A percentile compares a stretch with the other conserved stretches of the same genome.
These are phyloP conservation scores for Barypeithes pellucidus DNA, from an alignment of 2,888 invertebrate genomes.

Conservation along the genomic window DNA sequence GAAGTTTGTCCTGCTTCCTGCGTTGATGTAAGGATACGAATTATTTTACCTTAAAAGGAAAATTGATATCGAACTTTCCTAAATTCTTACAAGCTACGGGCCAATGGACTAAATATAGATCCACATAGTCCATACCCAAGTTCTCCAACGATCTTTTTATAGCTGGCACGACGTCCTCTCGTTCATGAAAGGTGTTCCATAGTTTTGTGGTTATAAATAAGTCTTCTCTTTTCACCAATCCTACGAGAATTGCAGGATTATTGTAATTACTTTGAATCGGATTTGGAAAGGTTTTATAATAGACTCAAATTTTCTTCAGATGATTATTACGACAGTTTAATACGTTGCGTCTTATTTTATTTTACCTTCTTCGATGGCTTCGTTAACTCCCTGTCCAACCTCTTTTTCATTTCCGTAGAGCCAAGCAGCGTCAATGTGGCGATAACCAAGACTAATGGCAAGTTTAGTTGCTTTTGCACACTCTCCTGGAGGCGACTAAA, in stretches of 20 bases:
- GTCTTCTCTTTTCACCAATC: slow-evolving; percentile 77
- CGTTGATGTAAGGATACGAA: too few species aligned
- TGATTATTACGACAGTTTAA: too few species aligned
- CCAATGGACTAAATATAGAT: slow-evolving; percentile 74
- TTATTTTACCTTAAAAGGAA: slow-evolving; percentile 46
- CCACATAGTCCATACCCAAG: slow-evolving; percentile 73
- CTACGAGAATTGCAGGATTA: neutral
- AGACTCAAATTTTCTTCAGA: too few species aligned
- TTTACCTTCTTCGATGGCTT: slow-evolving; percentile 56
- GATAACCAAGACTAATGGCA: slow-evolving; percentile 85
- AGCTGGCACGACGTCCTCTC: slow-evolving; percentile 71
- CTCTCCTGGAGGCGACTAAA: slow-evolving; percentile 71
- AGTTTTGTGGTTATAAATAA: slow-evolving; percentile 83
- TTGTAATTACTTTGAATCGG: too few species aligned
- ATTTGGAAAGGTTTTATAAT: too few species aligned
- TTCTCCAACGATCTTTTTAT: slow-evolving; percentile 70
- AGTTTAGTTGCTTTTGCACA: slow-evolving; percentile 80
- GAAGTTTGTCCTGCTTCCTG: too few species aligned
- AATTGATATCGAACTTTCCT: slow-evolving; percentile 40
- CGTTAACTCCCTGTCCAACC: slow-evolving; percentile 77
- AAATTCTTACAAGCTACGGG: slow-evolving; percentile 65
- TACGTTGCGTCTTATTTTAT: neutral
- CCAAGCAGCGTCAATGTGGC: slow-evolving; percentile 85
- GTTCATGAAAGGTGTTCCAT: slow-evolving; percentile 82
- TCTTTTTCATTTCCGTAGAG: slow-evolving; percentile 85